Evolutionary conservation across 2,113 vertebrate species (phyloP).

Genomic region (Aplodontia rufa): DNA sequence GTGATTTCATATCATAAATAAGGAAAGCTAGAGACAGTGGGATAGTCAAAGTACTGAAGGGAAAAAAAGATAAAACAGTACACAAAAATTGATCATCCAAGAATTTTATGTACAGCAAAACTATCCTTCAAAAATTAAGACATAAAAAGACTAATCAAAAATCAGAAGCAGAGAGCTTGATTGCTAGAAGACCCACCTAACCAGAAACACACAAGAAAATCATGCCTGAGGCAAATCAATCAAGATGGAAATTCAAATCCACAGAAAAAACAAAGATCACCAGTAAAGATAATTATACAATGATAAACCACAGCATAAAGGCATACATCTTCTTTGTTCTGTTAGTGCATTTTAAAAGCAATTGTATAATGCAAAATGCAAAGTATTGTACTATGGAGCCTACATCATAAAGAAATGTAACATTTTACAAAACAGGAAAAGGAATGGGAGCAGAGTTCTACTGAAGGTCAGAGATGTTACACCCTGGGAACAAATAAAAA

Average conservation of each 20-base stretch:
- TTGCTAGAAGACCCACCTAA: background rate
- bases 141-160: background rate
- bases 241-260: background rate
- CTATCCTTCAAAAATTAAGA: background rate
- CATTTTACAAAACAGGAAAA: background rate
- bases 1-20: too few species aligned
- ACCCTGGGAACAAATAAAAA: background rate
- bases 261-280: background rate
- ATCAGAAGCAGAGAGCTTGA: background rate
- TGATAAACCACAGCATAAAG: background rate
- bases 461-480: background rate
- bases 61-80: too few species aligned
- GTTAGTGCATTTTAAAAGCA: background rate
- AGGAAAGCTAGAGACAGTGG: too few species aligned
- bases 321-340: background rate
- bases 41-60: too few species aligned
- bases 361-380: background rate
- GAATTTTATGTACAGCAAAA: background rate
- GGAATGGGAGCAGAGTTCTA: background rate
- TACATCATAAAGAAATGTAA: background rate
- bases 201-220: too few species aligned
- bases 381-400: background rate
- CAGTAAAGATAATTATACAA: background rate
- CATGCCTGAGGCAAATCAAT: background rate
- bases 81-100: too few species aligned